A percentile compares a stretch with the other conserved stretches of the same genome.
phyloP scores from a whole-genome alignment of 92 coral and sea anemone species.

The Palythoa caribaeorum region DNA sequence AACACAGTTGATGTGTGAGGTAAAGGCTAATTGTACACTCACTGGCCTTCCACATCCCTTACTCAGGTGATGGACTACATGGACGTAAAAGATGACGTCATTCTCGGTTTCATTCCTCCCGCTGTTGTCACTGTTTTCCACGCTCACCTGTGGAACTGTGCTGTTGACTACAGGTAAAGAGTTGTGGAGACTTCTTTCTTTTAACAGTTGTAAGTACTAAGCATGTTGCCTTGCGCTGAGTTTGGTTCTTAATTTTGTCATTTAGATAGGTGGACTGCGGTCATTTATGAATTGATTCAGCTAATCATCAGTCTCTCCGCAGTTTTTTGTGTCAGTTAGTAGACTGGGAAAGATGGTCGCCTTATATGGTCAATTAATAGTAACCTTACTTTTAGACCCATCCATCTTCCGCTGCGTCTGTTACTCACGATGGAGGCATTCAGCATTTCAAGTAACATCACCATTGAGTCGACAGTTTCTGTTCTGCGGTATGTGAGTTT shows the following conservation, averaged over 20 bases:
- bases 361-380: not conserved
- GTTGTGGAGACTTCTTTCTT: not conserved
- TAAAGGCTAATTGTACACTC: not conserved
- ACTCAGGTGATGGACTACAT: slow-evolving; percentile 80
- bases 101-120: slow-evolving; percentile 94
- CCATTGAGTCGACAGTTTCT: slow-evolving; percentile 89
- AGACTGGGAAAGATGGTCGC: not conserved
- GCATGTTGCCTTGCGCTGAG: not conserved
- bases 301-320: not conserved
- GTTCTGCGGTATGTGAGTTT: slow-evolving; percentile 73
- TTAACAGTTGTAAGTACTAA: not conserved
- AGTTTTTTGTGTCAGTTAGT: not conserved
- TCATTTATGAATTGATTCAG: too few relatives aligned
- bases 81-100: slow-evolving; percentile 90
- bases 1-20: too few relatives aligned
- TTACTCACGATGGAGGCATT: slow-evolving; percentile 90
- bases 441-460: slow-evolving; percentile 95
- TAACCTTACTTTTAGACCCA: slow-evolving; percentile 64
- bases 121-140: slow-evolving; percentile 96
- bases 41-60: not conserved
- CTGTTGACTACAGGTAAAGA: slow-evolving; percentile 90
- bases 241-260: not conserved
- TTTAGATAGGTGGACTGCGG: too few relatives aligned
- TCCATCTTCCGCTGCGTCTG: slow-evolving; percentile 91
- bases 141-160: slow-evolving; percentile 91